Evolutionary conservation across 2,888 invertebrate genomes (phyloP).

Genomic region (Ctenicera cuprea): DNA sequence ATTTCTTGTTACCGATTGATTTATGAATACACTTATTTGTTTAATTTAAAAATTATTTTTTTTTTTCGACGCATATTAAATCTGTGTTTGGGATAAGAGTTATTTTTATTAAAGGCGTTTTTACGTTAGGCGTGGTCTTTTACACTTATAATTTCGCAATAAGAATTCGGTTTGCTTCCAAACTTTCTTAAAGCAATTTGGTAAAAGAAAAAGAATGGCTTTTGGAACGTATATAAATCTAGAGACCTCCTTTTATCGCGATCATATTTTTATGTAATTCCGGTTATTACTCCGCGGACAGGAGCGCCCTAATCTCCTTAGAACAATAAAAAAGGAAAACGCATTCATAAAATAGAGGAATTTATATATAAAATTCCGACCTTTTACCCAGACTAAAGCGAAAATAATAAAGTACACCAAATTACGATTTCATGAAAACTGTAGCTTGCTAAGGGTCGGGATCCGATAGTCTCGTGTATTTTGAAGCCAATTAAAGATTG

Average conservation of each 20-base stretch:
- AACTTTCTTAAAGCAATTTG: slow-evolving; percentile 17
- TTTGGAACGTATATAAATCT: slow-evolving; percentile 7
- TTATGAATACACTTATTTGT: no score
- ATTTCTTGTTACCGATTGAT: no score
- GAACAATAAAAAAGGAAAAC: slow-evolving; percentile 27
- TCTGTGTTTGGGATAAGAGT: no score
- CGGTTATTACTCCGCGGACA: slow-evolving; percentile 20
- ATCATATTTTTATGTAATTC: slow-evolving; percentile 30
- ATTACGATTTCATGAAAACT: slow-evolving; percentile 1
- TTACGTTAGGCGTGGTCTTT: not conserved
- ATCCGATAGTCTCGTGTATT: not conserved
- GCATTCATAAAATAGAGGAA: slow-evolving; percentile 17
- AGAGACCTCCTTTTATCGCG: slow-evolving; percentile 13
- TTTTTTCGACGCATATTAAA: no score
- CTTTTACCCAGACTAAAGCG: not conserved
- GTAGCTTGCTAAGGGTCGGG: not conserved
- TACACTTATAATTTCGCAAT: slow-evolving; percentile 5
- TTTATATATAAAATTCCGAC: slow-evolving; percentile 14
- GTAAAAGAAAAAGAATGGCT: slow-evolving; percentile 1
- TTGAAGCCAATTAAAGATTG: not conserved
- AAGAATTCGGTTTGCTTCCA: slow-evolving; percentile 2
- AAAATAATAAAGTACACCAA: slow-evolving; percentile 21
- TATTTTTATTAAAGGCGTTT: no score
- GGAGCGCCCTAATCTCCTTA: slow-evolving; percentile 20
- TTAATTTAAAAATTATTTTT: no score